Percentiles rank a stretch among this genome's conserved stretches.
Evolutionary conservation across 1,140 invertebrate species (phyloP).

Genomic region (Cepaea nemoralis): DNA sequence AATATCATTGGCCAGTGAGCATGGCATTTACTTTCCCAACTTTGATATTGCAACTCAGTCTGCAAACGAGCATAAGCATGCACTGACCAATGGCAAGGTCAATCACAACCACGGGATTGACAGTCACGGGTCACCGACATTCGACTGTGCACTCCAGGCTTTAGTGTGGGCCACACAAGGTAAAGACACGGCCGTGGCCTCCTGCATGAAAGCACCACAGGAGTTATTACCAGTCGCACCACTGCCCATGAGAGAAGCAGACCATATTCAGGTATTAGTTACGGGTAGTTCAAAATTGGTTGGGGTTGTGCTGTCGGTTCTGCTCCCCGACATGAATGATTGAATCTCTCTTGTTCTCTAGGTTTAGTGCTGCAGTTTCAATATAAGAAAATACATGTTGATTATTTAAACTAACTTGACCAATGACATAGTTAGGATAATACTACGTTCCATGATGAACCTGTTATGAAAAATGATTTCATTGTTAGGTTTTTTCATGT

Average conservation of each 20-base stretch:
- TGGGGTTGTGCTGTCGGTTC: conserved; percentile 81
- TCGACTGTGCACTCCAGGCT: conserved; percentile 43
- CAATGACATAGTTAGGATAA: no score
- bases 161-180: conserved; percentile 43
- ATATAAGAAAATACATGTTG: no score
- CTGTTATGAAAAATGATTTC: no score
- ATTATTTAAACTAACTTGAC: no score
- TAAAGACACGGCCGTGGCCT: neutral
- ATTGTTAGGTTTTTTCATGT: no score
- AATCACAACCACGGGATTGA: neutral
- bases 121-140: neutral
- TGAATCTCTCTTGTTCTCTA: neutral
- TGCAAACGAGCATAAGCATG: neutral
- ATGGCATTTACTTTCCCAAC: neutral
- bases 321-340: conserved; percentile 58
- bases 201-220: neutral
- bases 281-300: conserved; percentile 94
- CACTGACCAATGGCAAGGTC: neutral
- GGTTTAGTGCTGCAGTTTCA: no score
- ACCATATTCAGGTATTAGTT: conserved; percentile 80
- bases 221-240: neutral
- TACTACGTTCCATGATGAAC: no score
- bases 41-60: neutral
- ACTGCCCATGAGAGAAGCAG: conserved; percentile 33
- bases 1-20: neutral